Evolutionary conservation across 2,797 vertebrate species (phyloP).

Genomic region (Macropus fuliginosus): DNA sequence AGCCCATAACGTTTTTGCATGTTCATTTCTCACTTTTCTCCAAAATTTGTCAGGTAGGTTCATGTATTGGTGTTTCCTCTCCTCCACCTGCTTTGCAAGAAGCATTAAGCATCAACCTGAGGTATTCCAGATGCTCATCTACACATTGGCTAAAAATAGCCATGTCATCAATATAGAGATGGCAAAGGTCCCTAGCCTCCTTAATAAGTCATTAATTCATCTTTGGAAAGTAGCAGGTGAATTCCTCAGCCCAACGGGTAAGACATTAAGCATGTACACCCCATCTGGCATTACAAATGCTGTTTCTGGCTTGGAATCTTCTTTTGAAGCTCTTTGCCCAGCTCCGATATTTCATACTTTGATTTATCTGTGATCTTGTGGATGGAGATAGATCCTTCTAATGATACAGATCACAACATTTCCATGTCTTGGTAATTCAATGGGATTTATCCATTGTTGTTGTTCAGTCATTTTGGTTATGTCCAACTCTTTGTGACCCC

Average conservation of each 20-base stretch:
- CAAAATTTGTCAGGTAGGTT: background rate
- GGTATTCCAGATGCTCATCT: conserved; percentile 31
- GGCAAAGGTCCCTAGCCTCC: background rate
- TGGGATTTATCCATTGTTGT: background rate
- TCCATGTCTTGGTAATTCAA: background rate
- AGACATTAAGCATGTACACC: background rate
- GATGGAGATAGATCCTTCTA: background rate
- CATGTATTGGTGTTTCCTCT: background rate
- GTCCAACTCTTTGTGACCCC: background rate
- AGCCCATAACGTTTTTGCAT: background rate
- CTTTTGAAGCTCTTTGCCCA: conserved; percentile 26
- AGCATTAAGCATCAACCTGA: background rate
- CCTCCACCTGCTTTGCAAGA: background rate
- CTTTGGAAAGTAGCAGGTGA: conserved; percentile 41
- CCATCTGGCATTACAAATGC: conserved; percentile 25
- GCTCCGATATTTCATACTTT: background rate
- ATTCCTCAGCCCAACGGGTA: conserved; percentile 15
- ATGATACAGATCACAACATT: background rate
- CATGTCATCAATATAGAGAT: background rate
- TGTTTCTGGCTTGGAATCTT: background rate
- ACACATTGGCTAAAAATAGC: conserved; percentile 15
- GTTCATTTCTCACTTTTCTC: background rate
- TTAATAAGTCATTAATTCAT: conserved; percentile 20
- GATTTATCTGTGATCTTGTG: background rate
- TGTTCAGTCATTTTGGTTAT: background rate